These are phyloP conservation scores for Apostichopus californicus DNA, from an alignment of 35 echinoderm and acorn worm species.

Conservation along the genomic window DNA sequence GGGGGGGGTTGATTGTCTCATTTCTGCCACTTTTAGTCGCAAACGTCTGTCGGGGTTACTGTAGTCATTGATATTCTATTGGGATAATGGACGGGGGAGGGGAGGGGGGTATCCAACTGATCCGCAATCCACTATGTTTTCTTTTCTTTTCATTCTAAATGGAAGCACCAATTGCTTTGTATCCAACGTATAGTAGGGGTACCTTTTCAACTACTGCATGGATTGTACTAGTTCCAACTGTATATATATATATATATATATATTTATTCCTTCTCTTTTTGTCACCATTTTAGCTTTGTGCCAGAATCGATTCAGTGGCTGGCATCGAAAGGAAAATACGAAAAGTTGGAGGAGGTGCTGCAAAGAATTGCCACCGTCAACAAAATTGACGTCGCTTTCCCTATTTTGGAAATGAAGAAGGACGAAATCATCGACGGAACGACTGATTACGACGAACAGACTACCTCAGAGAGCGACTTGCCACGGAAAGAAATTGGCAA, in stretches of 20 bases:
- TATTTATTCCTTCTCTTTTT: neutral
- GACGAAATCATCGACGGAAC: neutral
- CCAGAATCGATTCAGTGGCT: conserved; percentile 58
- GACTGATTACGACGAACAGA: neutral
- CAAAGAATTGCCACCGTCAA: conserved; percentile 42
- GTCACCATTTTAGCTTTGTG: conserved; percentile 13
- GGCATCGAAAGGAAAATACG: conserved; percentile 17
- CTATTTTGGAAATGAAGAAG: conserved; percentile 41
- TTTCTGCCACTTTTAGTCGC: too few species aligned
- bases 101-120: too few species aligned
- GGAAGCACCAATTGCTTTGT: neutral
- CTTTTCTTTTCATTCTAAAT: neutral
- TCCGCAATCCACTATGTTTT: too few species aligned
- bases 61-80: too few species aligned
- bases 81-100: too few species aligned
- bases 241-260: neutral
- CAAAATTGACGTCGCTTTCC: conserved; percentile 14
- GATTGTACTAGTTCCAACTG: too few species aligned
- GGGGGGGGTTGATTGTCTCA: too few species aligned
- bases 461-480: neutral
- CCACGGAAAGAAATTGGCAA: conserved; percentile 12
- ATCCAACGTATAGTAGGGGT: too few species aligned
- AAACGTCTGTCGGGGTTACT: too few species aligned
- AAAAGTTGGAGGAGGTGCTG: conserved; percentile 23
- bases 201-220: too few species aligned